Conservation (phyloP, 2,797 vertebrate species). For the Lutra lutra region DNA sequence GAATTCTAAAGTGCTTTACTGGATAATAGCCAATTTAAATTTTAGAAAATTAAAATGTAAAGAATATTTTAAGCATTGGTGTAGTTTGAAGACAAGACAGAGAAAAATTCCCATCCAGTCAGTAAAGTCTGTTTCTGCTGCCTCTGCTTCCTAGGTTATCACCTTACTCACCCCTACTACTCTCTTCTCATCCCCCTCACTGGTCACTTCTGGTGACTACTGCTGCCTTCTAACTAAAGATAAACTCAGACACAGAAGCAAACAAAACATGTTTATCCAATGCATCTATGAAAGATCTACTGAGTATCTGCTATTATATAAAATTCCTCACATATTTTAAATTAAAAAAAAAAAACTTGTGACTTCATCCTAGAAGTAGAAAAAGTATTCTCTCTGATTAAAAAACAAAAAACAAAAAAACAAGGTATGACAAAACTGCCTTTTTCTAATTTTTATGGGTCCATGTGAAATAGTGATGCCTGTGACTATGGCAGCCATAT, state of each 20-base stretch:
- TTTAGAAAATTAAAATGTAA: constrained; percentile 69
- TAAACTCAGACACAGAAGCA: neutral
- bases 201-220: neutral
- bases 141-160: neutral
- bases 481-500: neutral
- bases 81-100: neutral
- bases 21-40: constrained; percentile 68
- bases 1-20: constrained; percentile 71
- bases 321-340: neutral
- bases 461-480: neutral
- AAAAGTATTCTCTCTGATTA: neutral
- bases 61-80: constrained; percentile 11
- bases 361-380: neutral
- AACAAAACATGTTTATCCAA: neutral
- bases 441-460: neutral
- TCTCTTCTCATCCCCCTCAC: neutral
- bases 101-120: neutral
- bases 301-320: neutral
- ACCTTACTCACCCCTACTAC: too few species aligned
- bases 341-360: neutral
- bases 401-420: neutral
- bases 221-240: neutral
- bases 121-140: neutral
- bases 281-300: neutral
- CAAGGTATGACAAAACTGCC: neutral